Percentiles rank a stretch among this genome's conserved stretches.
Conservation (phyloP, 2,888 invertebrate genomes). For the Phalangium opilio region DNA sequence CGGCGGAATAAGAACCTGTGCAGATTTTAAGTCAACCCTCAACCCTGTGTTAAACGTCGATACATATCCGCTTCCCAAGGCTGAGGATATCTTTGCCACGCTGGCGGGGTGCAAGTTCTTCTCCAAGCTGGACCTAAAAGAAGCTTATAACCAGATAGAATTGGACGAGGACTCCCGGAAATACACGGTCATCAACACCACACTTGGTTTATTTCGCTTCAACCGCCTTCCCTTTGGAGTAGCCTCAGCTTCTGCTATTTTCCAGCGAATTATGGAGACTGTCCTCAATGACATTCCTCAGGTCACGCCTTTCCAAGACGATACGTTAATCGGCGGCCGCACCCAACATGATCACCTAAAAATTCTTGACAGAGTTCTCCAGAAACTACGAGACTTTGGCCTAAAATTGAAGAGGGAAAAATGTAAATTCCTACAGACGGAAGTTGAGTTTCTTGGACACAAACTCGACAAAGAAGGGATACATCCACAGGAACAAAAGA, state of each 20-base stretch:
- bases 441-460: conserved; percentile 23
- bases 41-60: no score
- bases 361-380: neutral
- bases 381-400: neutral
- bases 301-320: neutral
- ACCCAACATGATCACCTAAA: neutral
- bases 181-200: conserved; percentile 4
- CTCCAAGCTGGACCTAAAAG: neutral
- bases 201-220: neutral
- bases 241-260: conserved; percentile 10
- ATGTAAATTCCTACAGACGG: conserved; percentile 19
- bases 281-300: neutral
- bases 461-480: conserved; percentile 19
- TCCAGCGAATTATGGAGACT: conserved; percentile 4
- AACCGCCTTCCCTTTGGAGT: neutral
- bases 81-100: no score
- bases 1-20: no score
- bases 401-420: conserved; percentile 15
- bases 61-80: no score
- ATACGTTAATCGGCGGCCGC: no score
- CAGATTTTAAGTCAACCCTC: no score
- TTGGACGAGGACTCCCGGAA: neutral
- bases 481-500: conserved; percentile 18
- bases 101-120: neutral
- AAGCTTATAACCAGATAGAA: neutral